Conservation (phyloP, 2,888 invertebrate species). For the Standfussiana lucernea region DNA sequence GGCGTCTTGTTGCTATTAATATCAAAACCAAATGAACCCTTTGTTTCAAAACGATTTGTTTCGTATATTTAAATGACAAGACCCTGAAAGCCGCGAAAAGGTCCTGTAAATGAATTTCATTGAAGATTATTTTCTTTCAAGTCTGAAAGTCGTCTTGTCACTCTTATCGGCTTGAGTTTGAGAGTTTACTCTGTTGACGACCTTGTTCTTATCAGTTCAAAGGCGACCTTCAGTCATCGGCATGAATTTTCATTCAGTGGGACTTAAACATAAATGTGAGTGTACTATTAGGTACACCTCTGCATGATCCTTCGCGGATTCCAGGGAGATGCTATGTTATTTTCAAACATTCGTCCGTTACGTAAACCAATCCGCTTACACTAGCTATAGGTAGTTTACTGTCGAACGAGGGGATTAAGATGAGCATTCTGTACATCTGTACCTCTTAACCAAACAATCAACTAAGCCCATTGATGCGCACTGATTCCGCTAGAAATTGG, state of each 20-base stretch:
- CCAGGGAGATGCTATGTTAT: too few relatives aligned
- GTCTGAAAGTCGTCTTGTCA: not conserved
- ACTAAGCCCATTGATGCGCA: not conserved
- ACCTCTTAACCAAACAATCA: not conserved
- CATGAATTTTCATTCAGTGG: not conserved
- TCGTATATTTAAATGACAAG: not conserved
- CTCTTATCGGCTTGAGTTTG: constrained; percentile 18
- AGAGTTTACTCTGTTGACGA: not conserved
- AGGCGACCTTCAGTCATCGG: not conserved
- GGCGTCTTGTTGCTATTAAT: not conserved
- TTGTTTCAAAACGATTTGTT: not conserved
- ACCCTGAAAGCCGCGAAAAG: not conserved
- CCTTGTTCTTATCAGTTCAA: constrained; percentile 4
- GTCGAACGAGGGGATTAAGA: not conserved
- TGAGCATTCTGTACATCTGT: not conserved
- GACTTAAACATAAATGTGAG: too few relatives aligned
- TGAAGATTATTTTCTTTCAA: constrained; percentile 13
- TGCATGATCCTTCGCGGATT: too few relatives aligned
- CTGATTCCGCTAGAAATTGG: too few relatives aligned
- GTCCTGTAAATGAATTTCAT: constrained; percentile 18
- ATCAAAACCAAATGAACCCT: not conserved
- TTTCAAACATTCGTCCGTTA: not conserved
- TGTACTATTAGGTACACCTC: too few relatives aligned
- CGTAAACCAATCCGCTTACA: not conserved
- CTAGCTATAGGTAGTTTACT: not conserved